Evolutionary conservation across 2,113 vertebrate species (phyloP).

Genomic region (Hylia prasina): DNA sequence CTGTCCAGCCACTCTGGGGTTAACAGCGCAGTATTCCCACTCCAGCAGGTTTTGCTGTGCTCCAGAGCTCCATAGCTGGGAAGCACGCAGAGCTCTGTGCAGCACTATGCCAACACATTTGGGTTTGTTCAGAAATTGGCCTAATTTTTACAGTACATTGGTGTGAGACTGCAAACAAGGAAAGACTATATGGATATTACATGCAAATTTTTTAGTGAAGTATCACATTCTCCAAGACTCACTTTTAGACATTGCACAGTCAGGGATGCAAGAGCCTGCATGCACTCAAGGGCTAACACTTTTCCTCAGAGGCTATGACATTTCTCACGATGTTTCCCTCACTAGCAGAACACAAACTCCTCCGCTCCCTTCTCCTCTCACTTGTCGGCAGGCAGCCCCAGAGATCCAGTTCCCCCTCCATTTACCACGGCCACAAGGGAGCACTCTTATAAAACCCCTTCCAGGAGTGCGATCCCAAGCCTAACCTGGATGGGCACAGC

Average conservation of each 20-base stretch:
- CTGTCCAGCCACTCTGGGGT: background rate
- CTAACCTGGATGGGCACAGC: background rate
- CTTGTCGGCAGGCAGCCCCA: background rate
- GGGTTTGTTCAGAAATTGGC: constrained; percentile 50
- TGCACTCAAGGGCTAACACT: background rate
- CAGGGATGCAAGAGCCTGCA: background rate
- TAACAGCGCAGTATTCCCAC: background rate
- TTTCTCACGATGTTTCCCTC: background rate
- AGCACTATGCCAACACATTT: constrained; percentile 20
- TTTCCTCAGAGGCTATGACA: background rate
- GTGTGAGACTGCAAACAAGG: background rate
- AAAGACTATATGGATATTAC: background rate
- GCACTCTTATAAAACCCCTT: background rate
- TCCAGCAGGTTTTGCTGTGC: background rate
- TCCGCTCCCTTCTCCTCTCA: background rate
- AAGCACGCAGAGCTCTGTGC: background rate
- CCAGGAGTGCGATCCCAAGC: background rate
- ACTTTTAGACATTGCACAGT: background rate
- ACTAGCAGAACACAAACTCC: background rate
- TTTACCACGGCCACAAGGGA: background rate
- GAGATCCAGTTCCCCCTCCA: background rate
- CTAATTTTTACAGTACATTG: background rate
- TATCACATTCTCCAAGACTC: background rate
- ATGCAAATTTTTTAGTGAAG: background rate
- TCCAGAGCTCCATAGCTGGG: background rate